Evolutionary conservation across 2,888 invertebrate species (phyloP), one percentile per base, ranked within the genome.

Genomic region (Microctonus brassicae): DNA sequence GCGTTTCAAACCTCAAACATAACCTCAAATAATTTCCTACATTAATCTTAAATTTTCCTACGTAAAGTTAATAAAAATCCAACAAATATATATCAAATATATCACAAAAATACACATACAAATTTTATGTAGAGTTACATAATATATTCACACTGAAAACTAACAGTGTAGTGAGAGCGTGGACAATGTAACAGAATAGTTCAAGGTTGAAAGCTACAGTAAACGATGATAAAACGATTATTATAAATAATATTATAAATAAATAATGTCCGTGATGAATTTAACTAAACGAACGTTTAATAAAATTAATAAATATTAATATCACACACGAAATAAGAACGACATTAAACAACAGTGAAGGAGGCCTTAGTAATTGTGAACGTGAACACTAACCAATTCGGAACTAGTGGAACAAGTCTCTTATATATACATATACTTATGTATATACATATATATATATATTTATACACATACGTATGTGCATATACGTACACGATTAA

Each of bases 81-180:
- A n/a, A n/a, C n/a, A n/a, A n/a, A n/a, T n/a, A n/a, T n/a, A n/a
- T n/a, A n/a, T n/a, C n/a, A n/a, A n/a, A n/a, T n/a, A n/a, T n/a
- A n/a, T n/a, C n/a, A n/a, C n/a, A n/a, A n/a, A n/a, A n/a, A n/a
- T n/a, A n/a, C n/a, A n/a, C n/a, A n/a, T n/a, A n/a, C n/a, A n/a
- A n/a, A n/a, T n/a, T n/a, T 42, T 39, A 24, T n/a, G 42, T 29
- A 10, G 13, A 78, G 83, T 86, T 86, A 86, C 80, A 84, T 86
- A 86, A 86, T 79, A 79, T 39, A n/a, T n/a, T n/a, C 47, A 17
- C 47, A 47, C 17, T 20, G 47, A 10, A 20, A 47, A 47, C 7
- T 3, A 66, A 75, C 47, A 22, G 13, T 52, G 52, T 29, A 10
- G 73, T 62, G 62, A 64, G 67, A 75, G 73, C 73, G 78, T 74